Evolutionary conservation across 2,888 invertebrate species (phyloP).

Genomic region (Hartigia nigra): DNA sequence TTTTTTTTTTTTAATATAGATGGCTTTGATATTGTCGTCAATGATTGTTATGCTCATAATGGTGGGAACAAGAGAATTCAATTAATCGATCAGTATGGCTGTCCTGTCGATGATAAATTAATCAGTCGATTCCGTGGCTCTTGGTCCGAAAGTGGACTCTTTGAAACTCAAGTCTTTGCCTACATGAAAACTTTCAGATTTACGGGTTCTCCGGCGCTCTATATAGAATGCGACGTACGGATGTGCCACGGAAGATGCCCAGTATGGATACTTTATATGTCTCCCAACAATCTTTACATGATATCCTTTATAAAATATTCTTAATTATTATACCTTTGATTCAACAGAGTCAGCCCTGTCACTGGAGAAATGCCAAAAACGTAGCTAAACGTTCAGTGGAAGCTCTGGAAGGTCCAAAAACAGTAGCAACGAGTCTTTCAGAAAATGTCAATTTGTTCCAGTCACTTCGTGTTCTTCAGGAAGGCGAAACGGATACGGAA

Average conservation of each 20-base stretch:
- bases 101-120: conserved; percentile 92
- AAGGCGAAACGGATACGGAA: conserved; percentile 81
- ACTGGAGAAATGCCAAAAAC: conserved; percentile 90
- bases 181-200: conserved; percentile 96
- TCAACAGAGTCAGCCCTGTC: conserved; percentile 89
- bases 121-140: conserved; percentile 93
- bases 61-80: conserved; percentile 92
- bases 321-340: background rate
- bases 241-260: conserved; percentile 97
- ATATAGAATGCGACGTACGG: conserved; percentile 93
- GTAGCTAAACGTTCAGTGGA: conserved; percentile 79
- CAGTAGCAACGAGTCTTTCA: conserved; percentile 71
- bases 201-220: conserved; percentile 92
- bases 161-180: conserved; percentile 93
- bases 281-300: background rate
- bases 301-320: background rate
- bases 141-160: conserved; percentile 91
- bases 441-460: conserved; percentile 93
- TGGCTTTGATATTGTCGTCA: conserved; percentile 94
- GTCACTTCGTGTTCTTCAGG: conserved; percentile 86
- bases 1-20: conserved; percentile 70
- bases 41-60: conserved; percentile 94
- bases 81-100: conserved; percentile 91
- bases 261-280: conserved; percentile 69
- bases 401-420: conserved; percentile 63